Evolutionary conservation across 1,140 invertebrate species (phyloP).

Genomic region (Drosophila funebris): DNA sequence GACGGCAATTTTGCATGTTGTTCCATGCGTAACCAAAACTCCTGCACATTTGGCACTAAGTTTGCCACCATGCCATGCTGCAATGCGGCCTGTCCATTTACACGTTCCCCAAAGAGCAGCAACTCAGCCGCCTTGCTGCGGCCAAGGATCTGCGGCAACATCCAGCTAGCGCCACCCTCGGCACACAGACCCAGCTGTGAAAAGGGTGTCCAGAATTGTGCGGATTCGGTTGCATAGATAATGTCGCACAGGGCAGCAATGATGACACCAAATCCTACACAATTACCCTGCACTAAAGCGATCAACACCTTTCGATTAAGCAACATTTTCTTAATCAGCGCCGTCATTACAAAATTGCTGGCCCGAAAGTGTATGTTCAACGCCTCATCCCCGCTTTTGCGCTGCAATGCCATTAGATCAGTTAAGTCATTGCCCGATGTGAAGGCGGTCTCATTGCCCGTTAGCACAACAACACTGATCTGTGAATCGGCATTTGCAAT

Average conservation of each 20-base stretch:
- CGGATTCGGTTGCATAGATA: conserved; percentile 93
- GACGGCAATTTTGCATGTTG: conserved; percentile 84
- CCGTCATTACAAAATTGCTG: conserved; percentile 83
- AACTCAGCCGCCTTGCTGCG: conserved; percentile 90
- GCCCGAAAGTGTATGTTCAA: conserved; percentile 54
- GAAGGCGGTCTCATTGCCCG: conserved; percentile 89
- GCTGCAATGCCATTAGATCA: conserved; percentile 21
- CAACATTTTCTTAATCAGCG: conserved; percentile 92
- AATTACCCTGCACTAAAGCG: conserved; percentile 95
- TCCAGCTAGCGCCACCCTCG: conserved; percentile 93
- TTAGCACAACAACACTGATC: conserved; percentile 58
- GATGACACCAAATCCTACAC: conserved; percentile 95
- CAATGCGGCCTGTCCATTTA: conserved; percentile 90
- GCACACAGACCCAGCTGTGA: conserved; percentile 90
- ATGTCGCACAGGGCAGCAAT: conserved; percentile 93
- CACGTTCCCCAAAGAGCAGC: conserved; percentile 91
- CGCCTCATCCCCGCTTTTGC: conserved; percentile 29
- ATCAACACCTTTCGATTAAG: conserved; percentile 95
- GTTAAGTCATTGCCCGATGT: conserved; percentile 95
- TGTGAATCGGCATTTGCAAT: conserved; percentile 44
- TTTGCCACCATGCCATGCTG: conserved; percentile 89
- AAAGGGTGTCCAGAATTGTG: conserved; percentile 95
- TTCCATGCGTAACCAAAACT: conserved; percentile 86
- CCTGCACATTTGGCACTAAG: conserved; percentile 84
- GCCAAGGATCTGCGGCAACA: conserved; percentile 93